Evolutionary conservation across 2,888 invertebrate genomes (phyloP).

Genomic region (Plagiodera versicolora): DNA sequence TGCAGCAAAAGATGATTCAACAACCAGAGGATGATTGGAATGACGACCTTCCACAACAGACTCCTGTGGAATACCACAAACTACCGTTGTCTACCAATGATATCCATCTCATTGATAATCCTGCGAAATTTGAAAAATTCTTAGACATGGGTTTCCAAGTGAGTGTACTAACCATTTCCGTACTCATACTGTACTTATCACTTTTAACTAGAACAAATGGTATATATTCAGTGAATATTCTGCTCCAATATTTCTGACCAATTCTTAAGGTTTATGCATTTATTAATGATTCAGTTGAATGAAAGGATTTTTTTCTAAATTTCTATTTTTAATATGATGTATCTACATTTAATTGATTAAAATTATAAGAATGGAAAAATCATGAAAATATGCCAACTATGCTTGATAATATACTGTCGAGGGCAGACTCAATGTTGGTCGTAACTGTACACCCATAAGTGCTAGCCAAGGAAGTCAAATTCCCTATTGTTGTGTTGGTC

Average conservation of each 20-base stretch:
- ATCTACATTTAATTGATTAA: no score
- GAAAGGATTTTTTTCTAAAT: no score
- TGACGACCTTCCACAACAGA: conserved; percentile 44
- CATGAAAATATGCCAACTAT: not conserved
- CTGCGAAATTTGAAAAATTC: conserved; percentile 63
- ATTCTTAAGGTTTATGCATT: no score
- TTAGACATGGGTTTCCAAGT: conserved; percentile 57
- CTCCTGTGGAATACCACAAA: conserved; percentile 57
- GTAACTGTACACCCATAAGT: not conserved
- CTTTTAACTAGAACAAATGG: no score
- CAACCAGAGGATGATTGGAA: conserved; percentile 54
- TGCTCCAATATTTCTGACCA: no score
- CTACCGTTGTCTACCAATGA: conserved; percentile 58
- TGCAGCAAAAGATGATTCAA: conserved; percentile 22
- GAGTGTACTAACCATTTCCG: conserved; percentile 11
- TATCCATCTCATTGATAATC: conserved; percentile 65
- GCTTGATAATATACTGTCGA: not conserved
- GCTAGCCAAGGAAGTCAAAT: not conserved
- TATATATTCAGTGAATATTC: no score
- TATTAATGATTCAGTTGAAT: no score
- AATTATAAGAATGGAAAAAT: no score
- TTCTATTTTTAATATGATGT: no score
- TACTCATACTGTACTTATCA: no score
- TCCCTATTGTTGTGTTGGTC: not conserved
- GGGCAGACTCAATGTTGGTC: not conserved